phyloP scores from a whole-genome alignment of 1,140 invertebrate genomes.

The Caerostris darwini region DNA sequence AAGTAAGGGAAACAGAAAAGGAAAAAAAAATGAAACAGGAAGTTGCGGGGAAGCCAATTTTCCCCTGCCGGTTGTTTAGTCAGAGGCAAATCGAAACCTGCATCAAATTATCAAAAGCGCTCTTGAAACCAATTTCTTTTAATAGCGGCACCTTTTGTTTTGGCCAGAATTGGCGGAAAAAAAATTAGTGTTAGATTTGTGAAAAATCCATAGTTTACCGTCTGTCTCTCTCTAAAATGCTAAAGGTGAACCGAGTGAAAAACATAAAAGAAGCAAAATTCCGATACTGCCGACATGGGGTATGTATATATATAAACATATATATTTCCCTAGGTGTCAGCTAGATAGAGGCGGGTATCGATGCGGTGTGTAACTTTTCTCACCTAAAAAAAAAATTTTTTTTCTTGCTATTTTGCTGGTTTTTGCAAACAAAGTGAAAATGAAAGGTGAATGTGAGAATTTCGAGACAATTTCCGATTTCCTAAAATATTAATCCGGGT shows the following conservation, averaged over 20 bases:
- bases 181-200: background rate
- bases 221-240: background rate
- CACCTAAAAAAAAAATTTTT: background rate
- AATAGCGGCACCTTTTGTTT: constrained; percentile 32
- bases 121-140: constrained; percentile 27
- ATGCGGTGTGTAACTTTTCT: background rate
- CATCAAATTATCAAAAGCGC: constrained; percentile 36
- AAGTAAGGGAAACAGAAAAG: background rate
- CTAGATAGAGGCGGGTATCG: background rate
- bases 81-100: constrained; percentile 31
- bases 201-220: background rate
- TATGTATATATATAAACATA: background rate
- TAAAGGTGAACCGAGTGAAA: background rate
- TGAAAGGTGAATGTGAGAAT: background rate
- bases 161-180: background rate
- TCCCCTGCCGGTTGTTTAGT: background rate
- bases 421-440: background rate
- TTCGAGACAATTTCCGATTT: too few species aligned
- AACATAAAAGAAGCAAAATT: background rate
- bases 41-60: constrained; percentile 1
- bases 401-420: background rate
- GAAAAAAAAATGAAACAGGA: background rate
- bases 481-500: too few species aligned
- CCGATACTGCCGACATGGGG: background rate
- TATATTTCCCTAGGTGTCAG: background rate